These are phyloP conservation scores for Eurytoma californica DNA, from an alignment of 2,888 invertebrate genomes.

Conservation along the genomic window DNA sequence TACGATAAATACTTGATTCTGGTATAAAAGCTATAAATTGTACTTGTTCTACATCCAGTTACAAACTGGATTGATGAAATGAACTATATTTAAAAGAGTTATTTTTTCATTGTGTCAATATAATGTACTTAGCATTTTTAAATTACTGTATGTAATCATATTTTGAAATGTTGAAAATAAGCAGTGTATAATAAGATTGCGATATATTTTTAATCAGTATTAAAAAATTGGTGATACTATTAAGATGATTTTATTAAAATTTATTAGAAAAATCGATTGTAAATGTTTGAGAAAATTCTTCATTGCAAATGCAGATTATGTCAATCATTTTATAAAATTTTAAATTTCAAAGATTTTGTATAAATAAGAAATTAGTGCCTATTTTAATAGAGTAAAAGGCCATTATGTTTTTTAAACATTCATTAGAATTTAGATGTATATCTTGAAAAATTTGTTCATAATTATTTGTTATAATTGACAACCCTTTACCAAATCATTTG, in stretches of 20 bases:
- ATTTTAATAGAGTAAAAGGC: conserved; percentile 30
- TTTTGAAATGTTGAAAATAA: conserved; percentile 16
- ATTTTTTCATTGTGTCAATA: conserved; percentile 1
- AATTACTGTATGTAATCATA: conserved; percentile 16
- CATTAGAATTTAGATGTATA: background rate
- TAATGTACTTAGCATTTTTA: conserved; percentile 36
- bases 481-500: conserved; percentile 18
- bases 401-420: conserved; percentile 21
- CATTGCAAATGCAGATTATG: conserved; percentile 16
- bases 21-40: too few species aligned
- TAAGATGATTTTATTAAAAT: conserved; percentile 33
- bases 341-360: conserved; percentile 38
- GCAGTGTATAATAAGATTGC: conserved; percentile 26
- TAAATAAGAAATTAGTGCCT: conserved; percentile 51
- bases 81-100: conserved; percentile 4
- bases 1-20: too few species aligned
- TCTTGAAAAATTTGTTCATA: conserved; percentile 21
- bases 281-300: conserved; percentile 25
- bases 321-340: conserved; percentile 47
- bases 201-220: conserved; percentile 51
- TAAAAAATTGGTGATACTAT: conserved; percentile 53
- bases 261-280: conserved; percentile 21
- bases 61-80: too few species aligned
- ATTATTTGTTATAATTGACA: background rate
- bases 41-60: too few species aligned